Evolutionary conservation across 2,888 invertebrate species (phyloP).

Genomic region (Hermodice carunculata): DNA sequence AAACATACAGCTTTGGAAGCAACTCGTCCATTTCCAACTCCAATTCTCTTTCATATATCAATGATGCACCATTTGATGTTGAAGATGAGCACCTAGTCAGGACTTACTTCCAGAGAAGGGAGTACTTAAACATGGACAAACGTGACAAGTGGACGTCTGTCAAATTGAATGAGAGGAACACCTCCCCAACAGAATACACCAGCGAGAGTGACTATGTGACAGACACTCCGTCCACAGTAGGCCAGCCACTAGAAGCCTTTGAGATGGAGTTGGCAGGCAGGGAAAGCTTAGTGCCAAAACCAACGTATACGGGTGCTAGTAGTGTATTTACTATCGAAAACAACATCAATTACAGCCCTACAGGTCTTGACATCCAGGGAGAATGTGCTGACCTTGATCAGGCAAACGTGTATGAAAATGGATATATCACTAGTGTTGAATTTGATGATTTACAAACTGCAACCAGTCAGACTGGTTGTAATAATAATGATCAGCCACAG

Average conservation of each 20-base stretch:
- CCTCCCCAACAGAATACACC: background rate
- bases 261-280: background rate
- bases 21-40: conserved; percentile 39
- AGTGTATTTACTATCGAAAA: too few species aligned
- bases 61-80: conserved; percentile 27
- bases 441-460: too few species aligned
- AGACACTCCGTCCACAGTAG: conserved; percentile 15
- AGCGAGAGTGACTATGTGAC: conserved; percentile 24
- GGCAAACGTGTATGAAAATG: background rate
- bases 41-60: conserved; percentile 27
- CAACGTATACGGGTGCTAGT: too few species aligned
- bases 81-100: conserved; percentile 20
- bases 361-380: background rate
- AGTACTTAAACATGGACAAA: background rate
- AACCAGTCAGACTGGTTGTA: too few species aligned
- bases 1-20: conserved; percentile 66
- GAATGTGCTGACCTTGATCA: background rate
- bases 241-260: background rate
- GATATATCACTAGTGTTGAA: too few species aligned
- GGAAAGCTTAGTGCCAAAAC: background rate
- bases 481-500: conserved; percentile 1
- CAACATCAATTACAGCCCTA: background rate
- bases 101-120: conserved; percentile 11
- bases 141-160: background rate
- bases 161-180: background rate